Evolutionary conservation across 2,888 invertebrate species (phyloP).

Genomic region (Pachymerium ferrugineum): DNA sequence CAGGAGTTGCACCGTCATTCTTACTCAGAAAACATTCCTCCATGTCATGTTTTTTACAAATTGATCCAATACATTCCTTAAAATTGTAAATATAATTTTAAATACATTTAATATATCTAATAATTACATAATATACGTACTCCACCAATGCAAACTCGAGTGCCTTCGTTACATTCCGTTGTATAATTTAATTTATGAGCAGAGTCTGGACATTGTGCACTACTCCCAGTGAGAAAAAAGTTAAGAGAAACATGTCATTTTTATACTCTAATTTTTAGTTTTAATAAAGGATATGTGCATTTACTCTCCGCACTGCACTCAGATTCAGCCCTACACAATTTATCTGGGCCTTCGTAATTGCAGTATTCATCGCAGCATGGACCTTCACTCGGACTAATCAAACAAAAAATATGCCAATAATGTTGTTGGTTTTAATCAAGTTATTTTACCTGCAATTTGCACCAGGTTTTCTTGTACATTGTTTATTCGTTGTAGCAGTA

Average conservation of each 20-base stretch:
- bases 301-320: constrained; percentile 84
- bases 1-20: constrained; percentile 60
- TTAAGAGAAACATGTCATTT: not conserved
- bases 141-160: constrained; percentile 75
- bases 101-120: not conserved
- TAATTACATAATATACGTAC: constrained; percentile 41
- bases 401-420: not conserved
- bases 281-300: constrained; percentile 60
- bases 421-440: not conserved
- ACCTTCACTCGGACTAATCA: constrained; percentile 84
- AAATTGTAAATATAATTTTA: not conserved
- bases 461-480: constrained; percentile 74
- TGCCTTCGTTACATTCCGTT: constrained; percentile 92
- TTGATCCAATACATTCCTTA: constrained; percentile 82
- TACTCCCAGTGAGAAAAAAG: constrained; percentile 57
- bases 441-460: constrained; percentile 65
- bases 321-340: constrained; percentile 44
- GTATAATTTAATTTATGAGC: constrained; percentile 65
- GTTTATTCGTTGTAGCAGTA: no score
- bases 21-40: constrained; percentile 89
- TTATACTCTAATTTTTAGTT: not conserved
- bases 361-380: constrained; percentile 87
- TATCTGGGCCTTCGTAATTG: constrained; percentile 53
- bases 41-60: constrained; percentile 90
- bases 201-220: constrained; percentile 82